A percentile compares a stretch with the other conserved stretches of the same genome.
phyloP scores from a whole-genome alignment of 2,113 vertebrate genomes.

The Mus musculus region GRCm39 chr6:23196001-23196500 shows the following conservation, averaged over 20 bases:
- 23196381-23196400: background rate
- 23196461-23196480: background rate
- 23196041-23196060: background rate
- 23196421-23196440: background rate
- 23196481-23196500: background rate
- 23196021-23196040: background rate
- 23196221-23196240: conserved; percentile 6
- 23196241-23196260: background rate
- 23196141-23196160: background rate
- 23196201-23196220: background rate
- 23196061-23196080: background rate
- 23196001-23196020: background rate
- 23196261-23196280: background rate
- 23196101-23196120: background rate
- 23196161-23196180: background rate
- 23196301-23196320: background rate
- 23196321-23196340: background rate
- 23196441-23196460: background rate
- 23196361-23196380: background rate
- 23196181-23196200: background rate
- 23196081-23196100: background rate
- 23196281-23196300: conserved; percentile 6
- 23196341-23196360: background rate
- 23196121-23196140: background rate
- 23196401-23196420: background rate